Percentiles rank a stretch among this genome's conserved stretches.
phyloP scores from a whole-genome alignment of 2,888 invertebrate genomes.

The Lydus trimaculatus region DNA sequence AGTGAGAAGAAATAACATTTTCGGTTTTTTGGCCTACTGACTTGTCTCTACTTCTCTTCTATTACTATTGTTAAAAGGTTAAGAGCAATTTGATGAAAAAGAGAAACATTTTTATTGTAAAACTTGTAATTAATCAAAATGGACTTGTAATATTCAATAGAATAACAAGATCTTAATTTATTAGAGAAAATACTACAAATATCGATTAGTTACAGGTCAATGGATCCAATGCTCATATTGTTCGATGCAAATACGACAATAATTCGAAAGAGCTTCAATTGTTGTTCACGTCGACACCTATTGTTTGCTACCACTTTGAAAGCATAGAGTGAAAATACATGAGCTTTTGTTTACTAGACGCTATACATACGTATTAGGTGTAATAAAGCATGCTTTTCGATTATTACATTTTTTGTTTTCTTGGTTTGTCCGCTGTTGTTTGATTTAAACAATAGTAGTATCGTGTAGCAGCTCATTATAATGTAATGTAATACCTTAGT shows the following conservation, averaged over 20 bases:
- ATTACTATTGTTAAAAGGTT: too few relatives aligned
- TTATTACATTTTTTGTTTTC: neutral
- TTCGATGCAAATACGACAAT: constrained; percentile 1
- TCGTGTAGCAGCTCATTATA: neutral
- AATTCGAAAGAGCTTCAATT: neutral
- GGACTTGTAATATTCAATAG: neutral
- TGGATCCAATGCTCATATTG: neutral
- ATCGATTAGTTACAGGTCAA: neutral
- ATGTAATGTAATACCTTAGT: neutral
- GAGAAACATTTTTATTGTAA: neutral
- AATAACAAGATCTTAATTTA: neutral
- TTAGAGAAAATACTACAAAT: neutral
- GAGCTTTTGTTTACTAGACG: neutral
- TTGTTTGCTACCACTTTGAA: constrained; percentile 2
- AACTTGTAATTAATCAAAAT: neutral
- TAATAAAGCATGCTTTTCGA: neutral
- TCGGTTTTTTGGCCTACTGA: constrained; percentile 39
- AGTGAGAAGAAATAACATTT: constrained; percentile 32
- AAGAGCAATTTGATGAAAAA: neutral
- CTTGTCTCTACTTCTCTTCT: constrained; percentile 37
- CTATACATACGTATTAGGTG: neutral
- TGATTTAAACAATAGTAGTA: neutral
- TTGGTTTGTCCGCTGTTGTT: neutral
- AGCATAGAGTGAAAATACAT: neutral
- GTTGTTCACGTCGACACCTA: constrained; percentile 1